phyloP scores from a whole-genome alignment of 2,888 invertebrate species.

The Balanococcus diminutus region DNA sequence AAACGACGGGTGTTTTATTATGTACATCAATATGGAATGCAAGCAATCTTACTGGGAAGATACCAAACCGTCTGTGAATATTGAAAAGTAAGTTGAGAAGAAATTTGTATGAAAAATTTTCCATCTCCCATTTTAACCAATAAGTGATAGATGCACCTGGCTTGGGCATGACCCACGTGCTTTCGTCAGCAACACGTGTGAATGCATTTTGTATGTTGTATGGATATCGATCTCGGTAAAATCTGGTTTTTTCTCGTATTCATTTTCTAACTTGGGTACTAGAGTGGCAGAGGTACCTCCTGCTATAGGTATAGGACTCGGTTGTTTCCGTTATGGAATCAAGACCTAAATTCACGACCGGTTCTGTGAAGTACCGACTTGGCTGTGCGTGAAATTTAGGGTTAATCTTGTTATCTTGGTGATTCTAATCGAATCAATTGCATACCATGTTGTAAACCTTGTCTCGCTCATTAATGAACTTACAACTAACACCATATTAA shows the following conservation, averaged over 20 bases:
- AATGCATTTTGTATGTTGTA: not conserved
- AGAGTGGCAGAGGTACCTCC: no score
- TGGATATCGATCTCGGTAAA: not conserved
- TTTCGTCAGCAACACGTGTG: not conserved
- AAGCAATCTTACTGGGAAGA: slow-evolving; percentile 37
- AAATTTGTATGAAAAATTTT: not conserved
- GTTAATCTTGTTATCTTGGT: not conserved
- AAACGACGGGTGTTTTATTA: no score
- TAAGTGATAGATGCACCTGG: no score
- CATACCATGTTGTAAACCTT: not conserved
- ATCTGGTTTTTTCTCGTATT: slow-evolving; percentile 34
- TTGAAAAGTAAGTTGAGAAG: slow-evolving; percentile 27
- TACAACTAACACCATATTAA: no score
- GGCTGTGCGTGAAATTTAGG: not conserved
- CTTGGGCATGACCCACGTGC: not conserved
- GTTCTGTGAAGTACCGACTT: not conserved
- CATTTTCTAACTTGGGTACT: not conserved
- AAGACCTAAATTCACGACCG: slow-evolving; percentile 23
- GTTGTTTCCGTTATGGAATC: no score
- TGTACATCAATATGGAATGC: slow-evolving; percentile 13
- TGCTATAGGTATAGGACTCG: no score
- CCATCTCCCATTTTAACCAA: not conserved
- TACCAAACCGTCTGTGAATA: not conserved
- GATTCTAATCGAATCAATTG: slow-evolving; percentile 1
- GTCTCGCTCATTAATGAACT: not conserved